Evolutionary conservation across 37 sponge, comb jelly and placozoan genomes (phyloP).

Genomic region (Axinella damicornis): DNA sequence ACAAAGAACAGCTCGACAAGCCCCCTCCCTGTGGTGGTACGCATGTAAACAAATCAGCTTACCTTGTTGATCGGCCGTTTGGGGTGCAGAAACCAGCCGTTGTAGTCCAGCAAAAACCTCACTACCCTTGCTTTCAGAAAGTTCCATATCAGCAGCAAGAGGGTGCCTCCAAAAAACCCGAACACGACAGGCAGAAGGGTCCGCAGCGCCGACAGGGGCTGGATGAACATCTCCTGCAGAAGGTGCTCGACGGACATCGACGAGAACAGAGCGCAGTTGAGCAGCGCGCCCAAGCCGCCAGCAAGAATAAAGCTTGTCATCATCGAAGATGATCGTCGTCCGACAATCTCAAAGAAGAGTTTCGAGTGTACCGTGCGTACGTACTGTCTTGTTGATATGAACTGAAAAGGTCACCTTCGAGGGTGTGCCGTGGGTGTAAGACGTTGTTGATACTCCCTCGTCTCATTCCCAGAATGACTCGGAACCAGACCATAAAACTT

Average conservation of each 20-base stretch:
- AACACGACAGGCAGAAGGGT: conserved; percentile 41
- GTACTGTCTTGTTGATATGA: no score
- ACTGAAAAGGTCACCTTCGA: no score
- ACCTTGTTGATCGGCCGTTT: conserved; percentile 62
- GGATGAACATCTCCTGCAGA: conserved; percentile 35
- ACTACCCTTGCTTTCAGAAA: conserved; percentile 55
- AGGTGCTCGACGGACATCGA: conserved; percentile 10
- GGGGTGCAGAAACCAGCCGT: conserved; percentile 79
- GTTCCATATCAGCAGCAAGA: conserved; percentile 55
- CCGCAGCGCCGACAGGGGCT: conserved; percentile 36
- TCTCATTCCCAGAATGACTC: no score
- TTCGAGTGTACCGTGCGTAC: neutral
- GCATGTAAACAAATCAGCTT: neutral
- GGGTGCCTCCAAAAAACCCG: conserved; percentile 63
- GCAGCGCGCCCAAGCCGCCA: conserved; percentile 61
- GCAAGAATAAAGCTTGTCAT: conserved; percentile 49
- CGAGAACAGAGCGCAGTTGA: conserved; percentile 60
- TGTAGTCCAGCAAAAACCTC: conserved; percentile 57
- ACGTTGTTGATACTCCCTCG: no score
- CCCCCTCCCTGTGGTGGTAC: no score
- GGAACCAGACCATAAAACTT: no score
- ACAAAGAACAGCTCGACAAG: no score
- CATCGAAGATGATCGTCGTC: no score
- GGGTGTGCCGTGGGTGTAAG: no score
- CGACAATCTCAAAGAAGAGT: neutral